Percentiles rank a stretch among this genome's conserved stretches.
These are phyloP conservation scores for Trichoplax adhaerens DNA, from an alignment of 37 sponge, comb jelly and placozoan genomes.

Conservation along the genomic window DNA sequence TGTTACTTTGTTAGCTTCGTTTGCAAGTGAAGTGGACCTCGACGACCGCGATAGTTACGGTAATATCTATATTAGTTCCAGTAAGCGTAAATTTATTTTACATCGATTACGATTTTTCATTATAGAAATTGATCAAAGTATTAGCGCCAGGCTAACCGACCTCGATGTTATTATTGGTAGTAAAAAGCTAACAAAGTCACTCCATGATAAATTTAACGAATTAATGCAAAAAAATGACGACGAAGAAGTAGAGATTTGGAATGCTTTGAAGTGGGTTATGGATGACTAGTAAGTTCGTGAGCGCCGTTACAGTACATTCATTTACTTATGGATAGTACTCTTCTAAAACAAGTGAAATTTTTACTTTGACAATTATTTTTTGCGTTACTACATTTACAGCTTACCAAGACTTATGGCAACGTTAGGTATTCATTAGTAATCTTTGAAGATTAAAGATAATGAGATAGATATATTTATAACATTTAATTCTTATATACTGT, in stretches of 20 bases:
- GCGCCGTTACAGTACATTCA: neutral
- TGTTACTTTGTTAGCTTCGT: no score
- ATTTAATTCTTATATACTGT: no score
- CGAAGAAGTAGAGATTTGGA: constrained; percentile 21
- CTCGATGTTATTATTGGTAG: constrained; percentile 54
- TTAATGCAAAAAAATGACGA: neutral
- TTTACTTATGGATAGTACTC: neutral
- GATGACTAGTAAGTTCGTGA: constrained; percentile 36
- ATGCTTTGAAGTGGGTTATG: constrained; percentile 35
- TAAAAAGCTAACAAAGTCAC: neutral
- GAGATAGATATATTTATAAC: no score
- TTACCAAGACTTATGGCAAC: constrained; percentile 15
- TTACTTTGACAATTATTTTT: neutral
- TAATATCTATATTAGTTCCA: no score
- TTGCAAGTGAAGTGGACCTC: no score
- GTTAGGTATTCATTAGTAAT: constrained; percentile 1
- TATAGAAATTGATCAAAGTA: constrained; percentile 28
- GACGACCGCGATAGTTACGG: no score
- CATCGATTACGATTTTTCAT: neutral
- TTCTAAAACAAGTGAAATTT: neutral
- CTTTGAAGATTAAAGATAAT: no score
- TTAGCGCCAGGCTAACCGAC: constrained; percentile 43
- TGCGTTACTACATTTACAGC: neutral
- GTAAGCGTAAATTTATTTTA: no score
- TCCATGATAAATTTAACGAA: constrained; percentile 27